Base-by-base conservation (phyloP, 2,888 invertebrate genomes). In the Plemyria rubiginata region DNA sequence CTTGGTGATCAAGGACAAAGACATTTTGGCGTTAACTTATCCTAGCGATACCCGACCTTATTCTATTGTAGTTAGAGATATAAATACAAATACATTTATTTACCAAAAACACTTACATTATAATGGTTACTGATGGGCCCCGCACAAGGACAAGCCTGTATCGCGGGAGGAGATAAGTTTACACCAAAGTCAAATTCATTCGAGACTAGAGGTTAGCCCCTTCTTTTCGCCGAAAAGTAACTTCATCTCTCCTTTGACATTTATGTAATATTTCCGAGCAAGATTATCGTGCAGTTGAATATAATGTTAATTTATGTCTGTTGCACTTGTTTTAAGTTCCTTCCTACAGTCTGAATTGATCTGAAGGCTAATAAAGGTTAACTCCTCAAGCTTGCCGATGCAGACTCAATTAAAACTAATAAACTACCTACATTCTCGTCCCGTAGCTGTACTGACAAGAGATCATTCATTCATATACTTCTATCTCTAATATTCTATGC, bases 291-390 rank as follows among this genome's bases (percentile, higher is more conserved):
- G 32, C 36, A 38, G 6, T 2, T 4, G 1, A 8, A 11, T 38
- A 38, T 8, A 8, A n/a, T n/a, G n/a, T n/a, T n/a, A n/a, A 38
- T 40, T 40, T 16, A 28, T 40, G 32, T 12, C 22, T 15, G 15
- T 32, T 45, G 45, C 56, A 56, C 32, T 36, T 29, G 13, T 41
- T 32, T 38, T 13, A 16, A 7, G 45, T 36, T 15, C 32, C 11
- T 54, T 36, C 41, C 45, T 22, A 60, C 66, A 69, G 56, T 65
- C 56, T 15, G 45, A 45, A 45, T 45, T 45, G 9, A 61, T 60
- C 65, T 54, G 4, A 38, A 58, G 58, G 62, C 62, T 67, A 71
- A 69, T 67, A 68, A 64, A 71, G 71, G 71, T 71, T 68, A 71
- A 71, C 60, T 68, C 45, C 41, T 16, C 32, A 63, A 62, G 60